Evolutionary conservation across 2,113 vertebrate species (phyloP).

Genomic region (Chroicocephalus ridibundus): DNA sequence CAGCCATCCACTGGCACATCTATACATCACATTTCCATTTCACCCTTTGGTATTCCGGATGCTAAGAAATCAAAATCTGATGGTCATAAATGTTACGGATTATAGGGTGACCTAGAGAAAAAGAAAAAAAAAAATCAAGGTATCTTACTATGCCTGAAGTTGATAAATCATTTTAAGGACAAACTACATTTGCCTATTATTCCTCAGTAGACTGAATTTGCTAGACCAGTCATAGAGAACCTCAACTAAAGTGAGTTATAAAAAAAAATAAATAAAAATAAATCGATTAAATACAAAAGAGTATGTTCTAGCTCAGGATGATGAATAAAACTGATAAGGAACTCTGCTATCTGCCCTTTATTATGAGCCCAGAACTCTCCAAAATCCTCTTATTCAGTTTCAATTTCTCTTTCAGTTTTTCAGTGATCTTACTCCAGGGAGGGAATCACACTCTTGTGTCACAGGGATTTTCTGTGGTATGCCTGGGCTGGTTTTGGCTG

Average conservation of each 20-base stretch:
- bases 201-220: neutral
- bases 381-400: neutral
- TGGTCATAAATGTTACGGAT: neutral
- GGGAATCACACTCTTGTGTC: neutral
- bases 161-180: neutral
- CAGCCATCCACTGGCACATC: neutral
- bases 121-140: neutral
- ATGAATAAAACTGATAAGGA: neutral
- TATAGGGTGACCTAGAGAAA: neutral
- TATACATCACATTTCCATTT: neutral
- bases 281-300: neutral
- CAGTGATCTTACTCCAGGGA: neutral
- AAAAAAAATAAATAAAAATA: neutral
- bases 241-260: neutral
- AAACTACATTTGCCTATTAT: neutral
- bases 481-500: neutral
- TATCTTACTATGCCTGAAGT: neutral
- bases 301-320: neutral
- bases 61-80: neutral
- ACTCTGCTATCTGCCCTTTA: neutral
- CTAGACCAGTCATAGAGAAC: neutral
- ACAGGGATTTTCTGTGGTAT: neutral
- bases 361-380: neutral
- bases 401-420: constrained; percentile 20
- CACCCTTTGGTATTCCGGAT: neutral